Evolutionary conservation across 1,140 invertebrate species (phyloP), one percentile per base, ranked within the genome.

Genomic region (Calephelis virginiensis): DNA sequence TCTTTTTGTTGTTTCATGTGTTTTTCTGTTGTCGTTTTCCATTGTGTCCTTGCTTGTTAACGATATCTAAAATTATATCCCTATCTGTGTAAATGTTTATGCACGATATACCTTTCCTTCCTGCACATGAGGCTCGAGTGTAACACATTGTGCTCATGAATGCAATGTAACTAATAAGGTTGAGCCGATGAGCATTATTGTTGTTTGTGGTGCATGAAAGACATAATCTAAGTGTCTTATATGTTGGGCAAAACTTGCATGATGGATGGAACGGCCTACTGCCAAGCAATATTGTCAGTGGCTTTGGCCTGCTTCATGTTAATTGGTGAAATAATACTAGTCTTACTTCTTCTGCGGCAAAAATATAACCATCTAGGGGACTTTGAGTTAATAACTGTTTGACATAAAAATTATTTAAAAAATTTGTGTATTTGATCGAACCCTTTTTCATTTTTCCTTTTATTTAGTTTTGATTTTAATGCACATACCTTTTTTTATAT

Each of bases 151-250:
- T 88, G 86, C 86, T 85, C 86, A 83, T 83, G 78, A 83, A 84
- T 85, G 88, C 85, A 85, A 75, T 77, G 72, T 87, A 76, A 81
- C 79, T 74, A 76, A 75, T 81, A 69, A 83, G 78, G 76, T 80
- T 79, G 75, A 82, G 85, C 81, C 85, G 89, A 89, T 84, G 75
- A 59, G 86, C 85, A 86, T 89, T 71, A 73, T 73, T 89, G 88
- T 90, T 88, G 88, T 90, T 83, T 81, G 85, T 90, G 84, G 85
- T 90, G 88, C 86, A 90, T 90, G 88, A 82, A 85, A 71, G 75
- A 66, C 49, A 64, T 64, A 43, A 56, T 74, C 77, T 76, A 74
- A 78, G 72, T 71, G 81, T 83, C 75, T 77, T 78, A 79, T 74
- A 81, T 74, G 83, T 80, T 81, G 83, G 85, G 83, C 86, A 78